Conservation (phyloP, 2,113 vertebrate species). For the Circaetus gallicus region DNA sequence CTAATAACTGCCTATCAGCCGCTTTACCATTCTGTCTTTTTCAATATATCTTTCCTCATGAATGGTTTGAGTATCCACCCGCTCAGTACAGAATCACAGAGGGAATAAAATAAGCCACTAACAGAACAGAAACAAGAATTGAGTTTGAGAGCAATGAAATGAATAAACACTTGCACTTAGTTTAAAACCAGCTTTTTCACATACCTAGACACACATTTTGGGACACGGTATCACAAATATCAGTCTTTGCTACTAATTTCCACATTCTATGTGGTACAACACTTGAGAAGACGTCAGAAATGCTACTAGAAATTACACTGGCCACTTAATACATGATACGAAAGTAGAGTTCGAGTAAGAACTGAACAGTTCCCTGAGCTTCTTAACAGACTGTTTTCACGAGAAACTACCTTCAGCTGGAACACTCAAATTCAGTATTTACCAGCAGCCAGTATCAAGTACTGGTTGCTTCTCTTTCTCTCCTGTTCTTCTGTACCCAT, state of each 20-base stretch:
- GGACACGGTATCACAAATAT: background rate
- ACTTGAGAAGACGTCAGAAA: background rate
- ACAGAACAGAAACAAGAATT: background rate
- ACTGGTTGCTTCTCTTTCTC: background rate
- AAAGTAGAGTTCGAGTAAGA: background rate
- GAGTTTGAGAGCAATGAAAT: background rate
- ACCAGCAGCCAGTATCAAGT: background rate
- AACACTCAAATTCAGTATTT: background rate
- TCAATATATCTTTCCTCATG: slow-evolving; percentile 63
- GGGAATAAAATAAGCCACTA: background rate
- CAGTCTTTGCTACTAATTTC: background rate
- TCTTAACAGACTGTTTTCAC: background rate
- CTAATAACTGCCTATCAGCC: slow-evolving; percentile 80
- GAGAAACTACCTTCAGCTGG: background rate
- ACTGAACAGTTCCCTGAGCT: background rate
- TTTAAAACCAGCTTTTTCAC: background rate
- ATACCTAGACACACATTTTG: background rate
- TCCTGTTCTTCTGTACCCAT: background rate
- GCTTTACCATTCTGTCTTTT: slow-evolving; percentile 67
- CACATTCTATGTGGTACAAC: background rate
- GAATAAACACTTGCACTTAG: background rate
- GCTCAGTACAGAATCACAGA: background rate
- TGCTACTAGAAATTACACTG: background rate
- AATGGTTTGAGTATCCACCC: background rate
- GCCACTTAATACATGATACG: background rate